Percentiles rank a stretch among this genome's conserved stretches.
Conservation (phyloP, 1,140 invertebrate species). For the Drosophila subobscura region DNA sequence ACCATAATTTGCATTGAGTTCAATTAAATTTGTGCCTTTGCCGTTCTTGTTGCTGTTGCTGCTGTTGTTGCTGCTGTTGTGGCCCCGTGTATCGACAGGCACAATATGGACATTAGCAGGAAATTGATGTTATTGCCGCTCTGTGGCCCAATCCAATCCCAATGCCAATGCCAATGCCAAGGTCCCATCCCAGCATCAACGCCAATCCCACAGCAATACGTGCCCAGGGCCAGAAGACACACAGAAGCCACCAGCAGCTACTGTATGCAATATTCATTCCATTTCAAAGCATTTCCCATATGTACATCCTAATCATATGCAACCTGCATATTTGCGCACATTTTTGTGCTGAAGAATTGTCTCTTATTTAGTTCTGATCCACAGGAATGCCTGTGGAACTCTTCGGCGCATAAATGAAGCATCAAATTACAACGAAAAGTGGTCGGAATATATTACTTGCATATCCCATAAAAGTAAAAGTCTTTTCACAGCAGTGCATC, state of each 20-base stretch:
- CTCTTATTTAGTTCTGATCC: too few species aligned
- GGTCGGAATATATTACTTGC: too few species aligned
- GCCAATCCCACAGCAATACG: too few species aligned
- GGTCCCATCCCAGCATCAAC: neutral
- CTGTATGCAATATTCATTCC: neutral
- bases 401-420: too few species aligned
- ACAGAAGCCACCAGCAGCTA: constrained; percentile 20
- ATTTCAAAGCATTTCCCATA: neutral
- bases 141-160: neutral
- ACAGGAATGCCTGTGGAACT: too few species aligned
- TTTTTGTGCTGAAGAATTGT: too few species aligned
- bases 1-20: constrained; percentile 74
- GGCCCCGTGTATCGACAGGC: constrained; percentile 10
- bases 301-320: too few species aligned
- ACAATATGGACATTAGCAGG: constrained; percentile 59
- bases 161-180: neutral
- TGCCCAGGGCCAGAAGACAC: constrained; percentile 28
- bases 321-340: too few species aligned
- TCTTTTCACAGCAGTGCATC: too few species aligned
- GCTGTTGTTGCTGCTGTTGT: constrained; percentile 25
- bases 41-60: constrained; percentile 2
- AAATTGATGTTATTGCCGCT: constrained; percentile 49
- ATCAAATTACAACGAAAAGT: too few species aligned
- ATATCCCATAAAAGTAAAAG: too few species aligned
- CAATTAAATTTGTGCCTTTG: constrained; percentile 56